These are phyloP conservation scores for Enteromius thamalakanensis DNA, from an alignment of 2,797 vertebrate species.

Conservation along the genomic window DNA sequence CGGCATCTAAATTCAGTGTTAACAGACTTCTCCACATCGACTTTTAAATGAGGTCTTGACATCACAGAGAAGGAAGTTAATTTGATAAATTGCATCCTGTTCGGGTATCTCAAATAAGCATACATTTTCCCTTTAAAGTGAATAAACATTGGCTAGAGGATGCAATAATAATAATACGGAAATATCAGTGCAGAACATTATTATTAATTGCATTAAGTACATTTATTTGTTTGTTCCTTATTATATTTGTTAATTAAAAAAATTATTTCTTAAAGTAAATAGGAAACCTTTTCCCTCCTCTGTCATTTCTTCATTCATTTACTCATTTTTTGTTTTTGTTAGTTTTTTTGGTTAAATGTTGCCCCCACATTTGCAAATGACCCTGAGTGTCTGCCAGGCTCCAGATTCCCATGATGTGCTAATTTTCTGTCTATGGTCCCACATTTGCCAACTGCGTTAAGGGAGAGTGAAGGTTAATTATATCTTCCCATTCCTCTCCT, in stretches of 20 bases:
- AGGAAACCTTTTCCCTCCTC: neutral
- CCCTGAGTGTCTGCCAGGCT: constrained; percentile 69
- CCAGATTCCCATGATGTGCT: constrained; percentile 84
- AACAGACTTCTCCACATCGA: constrained; percentile 34
- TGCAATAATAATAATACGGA: neutral
- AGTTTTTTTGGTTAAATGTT: constrained; percentile 26
- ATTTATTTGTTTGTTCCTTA: neutral
- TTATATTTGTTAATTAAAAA: neutral
- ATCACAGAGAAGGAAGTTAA: constrained; percentile 43
- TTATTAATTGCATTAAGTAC: neutral
- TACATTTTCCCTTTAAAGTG: neutral
- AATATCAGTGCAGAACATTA: neutral
- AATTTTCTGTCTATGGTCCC: constrained; percentile 80
- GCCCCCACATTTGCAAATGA: constrained; percentile 29
- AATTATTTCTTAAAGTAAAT: neutral
- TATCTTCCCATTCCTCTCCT: constrained; percentile 84
- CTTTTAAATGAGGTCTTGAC: constrained; percentile 40
- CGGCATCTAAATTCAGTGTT: constrained; percentile 45
- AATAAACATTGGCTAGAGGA: neutral
- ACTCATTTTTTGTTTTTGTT: constrained; percentile 77
- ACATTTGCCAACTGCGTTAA: constrained; percentile 82
- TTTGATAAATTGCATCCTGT: constrained; percentile 54
- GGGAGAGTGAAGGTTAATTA: constrained; percentile 97
- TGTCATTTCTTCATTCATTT: constrained; percentile 70
- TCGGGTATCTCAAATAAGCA: constrained; percentile 39